Conservation (phyloP, 2,113 vertebrate genomes). For the Tylochromis polylepis region DNA sequence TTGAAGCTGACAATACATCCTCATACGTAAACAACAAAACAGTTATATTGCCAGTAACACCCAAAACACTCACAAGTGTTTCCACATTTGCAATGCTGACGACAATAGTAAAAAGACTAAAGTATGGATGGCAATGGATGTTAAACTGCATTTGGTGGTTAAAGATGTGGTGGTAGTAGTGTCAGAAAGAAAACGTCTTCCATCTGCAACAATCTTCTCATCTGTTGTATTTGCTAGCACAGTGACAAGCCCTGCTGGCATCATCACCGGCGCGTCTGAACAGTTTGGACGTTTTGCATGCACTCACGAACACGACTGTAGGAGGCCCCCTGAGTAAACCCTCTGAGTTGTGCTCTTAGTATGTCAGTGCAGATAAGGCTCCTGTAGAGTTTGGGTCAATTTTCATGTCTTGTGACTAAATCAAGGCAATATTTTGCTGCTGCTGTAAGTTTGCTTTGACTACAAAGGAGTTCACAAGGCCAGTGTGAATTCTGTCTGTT, state of each 20-base stretch:
- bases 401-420: background rate
- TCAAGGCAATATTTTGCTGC: background rate
- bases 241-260: background rate
- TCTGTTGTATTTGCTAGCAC: background rate
- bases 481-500: background rate
- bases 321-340: background rate
- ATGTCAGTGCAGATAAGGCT: background rate
- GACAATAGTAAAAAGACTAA: rapidly evolving
- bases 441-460: background rate
- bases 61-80: background rate
- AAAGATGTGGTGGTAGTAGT: background rate
- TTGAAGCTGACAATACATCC: background rate
- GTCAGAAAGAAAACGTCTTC: background rate
- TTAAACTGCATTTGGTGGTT: background rate
- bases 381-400: background rate
- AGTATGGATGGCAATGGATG: background rate
- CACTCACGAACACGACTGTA: rapidly evolving
- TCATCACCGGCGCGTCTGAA: background rate
- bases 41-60: background rate
- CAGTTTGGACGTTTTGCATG: background rate
- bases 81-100: background rate
- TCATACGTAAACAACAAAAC: background rate
- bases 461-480: background rate
- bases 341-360: background rate
- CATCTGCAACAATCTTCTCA: background rate